phyloP scores from a whole-genome alignment of 2,888 invertebrate genomes.

The Clistopyga incitator region DNA sequence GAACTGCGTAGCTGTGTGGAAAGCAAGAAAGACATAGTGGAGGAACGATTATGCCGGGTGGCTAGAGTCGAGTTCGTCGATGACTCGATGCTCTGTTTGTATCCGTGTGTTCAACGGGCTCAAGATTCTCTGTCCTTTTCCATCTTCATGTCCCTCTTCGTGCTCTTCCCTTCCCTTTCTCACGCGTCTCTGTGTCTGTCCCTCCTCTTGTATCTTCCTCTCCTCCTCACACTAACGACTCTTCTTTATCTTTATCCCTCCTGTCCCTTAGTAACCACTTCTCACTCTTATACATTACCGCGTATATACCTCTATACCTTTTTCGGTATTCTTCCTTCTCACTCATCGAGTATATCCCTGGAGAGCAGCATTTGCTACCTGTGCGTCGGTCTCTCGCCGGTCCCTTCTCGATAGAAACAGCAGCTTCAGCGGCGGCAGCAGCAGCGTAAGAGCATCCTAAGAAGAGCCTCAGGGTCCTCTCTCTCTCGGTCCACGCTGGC shows the following conservation, averaged over 20 bases:
- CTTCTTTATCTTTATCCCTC: slow-evolving; percentile 60
- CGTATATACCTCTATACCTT: slow-evolving; percentile 26
- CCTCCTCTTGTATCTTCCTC: background rate
- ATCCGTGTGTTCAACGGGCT: slow-evolving; percentile 72
- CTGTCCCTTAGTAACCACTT: slow-evolving; percentile 13
- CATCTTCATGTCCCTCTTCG: slow-evolving; percentile 54
- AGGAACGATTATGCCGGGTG: slow-evolving; percentile 79
- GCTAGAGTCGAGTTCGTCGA: slow-evolving; percentile 75
- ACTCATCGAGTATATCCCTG: slow-evolving; percentile 25
- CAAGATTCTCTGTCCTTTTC: slow-evolving; percentile 31
- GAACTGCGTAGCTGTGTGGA: slow-evolving; percentile 33
- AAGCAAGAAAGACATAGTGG: slow-evolving; percentile 39
- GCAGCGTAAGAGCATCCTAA: slow-evolving; percentile 35
- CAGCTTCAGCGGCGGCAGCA: slow-evolving; percentile 22
- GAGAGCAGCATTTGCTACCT: slow-evolving; percentile 75
- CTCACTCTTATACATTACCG: background rate
- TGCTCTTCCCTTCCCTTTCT: slow-evolving; percentile 44
- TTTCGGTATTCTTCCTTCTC: slow-evolving; percentile 38
- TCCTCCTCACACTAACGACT: slow-evolving; percentile 56
- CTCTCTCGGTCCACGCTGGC: slow-evolving; percentile 28
- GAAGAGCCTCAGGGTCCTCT: slow-evolving; percentile 41
- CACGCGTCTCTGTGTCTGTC: slow-evolving; percentile 59
- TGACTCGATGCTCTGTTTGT: slow-evolving; percentile 81
- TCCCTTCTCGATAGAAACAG: slow-evolving; percentile 37
- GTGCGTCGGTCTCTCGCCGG: slow-evolving; percentile 69